These are phyloP conservation scores for Phalloptychus januarius DNA, from an alignment of 2,797 vertebrate species.

Conservation along the genomic window DNA sequence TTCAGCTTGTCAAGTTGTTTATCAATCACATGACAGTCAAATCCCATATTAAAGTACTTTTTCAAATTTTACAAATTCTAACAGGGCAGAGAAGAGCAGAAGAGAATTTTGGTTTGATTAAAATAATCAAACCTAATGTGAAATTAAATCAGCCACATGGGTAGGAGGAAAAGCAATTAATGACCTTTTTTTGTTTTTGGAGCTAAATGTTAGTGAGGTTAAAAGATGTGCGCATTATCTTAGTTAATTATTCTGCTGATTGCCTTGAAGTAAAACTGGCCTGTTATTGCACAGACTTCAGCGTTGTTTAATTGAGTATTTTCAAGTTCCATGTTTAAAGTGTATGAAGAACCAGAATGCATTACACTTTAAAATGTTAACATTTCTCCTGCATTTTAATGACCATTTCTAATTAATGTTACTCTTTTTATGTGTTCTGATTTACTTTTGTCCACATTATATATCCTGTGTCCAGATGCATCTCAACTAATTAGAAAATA, in stretches of 20 bases:
- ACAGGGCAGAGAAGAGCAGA: not conserved
- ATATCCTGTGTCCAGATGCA: not conserved
- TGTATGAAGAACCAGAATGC: not conserved
- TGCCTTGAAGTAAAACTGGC: constrained; percentile 30
- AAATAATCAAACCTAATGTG: constrained; percentile 49
- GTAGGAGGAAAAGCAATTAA: constrained; percentile 54
- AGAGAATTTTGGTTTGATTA: constrained; percentile 29
- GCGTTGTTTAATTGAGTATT: not conserved
- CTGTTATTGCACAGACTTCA: constrained; percentile 14
- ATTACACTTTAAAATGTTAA: not conserved
- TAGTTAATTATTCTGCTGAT: constrained; percentile 41
- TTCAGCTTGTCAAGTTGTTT: not conserved
- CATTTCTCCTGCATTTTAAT: not conserved
- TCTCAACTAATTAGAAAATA: not conserved
- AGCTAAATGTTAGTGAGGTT: constrained; percentile 42
- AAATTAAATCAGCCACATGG: constrained; percentile 51
- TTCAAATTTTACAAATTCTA: constrained; percentile 4
- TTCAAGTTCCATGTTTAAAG: not conserved
- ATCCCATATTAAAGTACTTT: not conserved
- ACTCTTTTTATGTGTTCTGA: not conserved
- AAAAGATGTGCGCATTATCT: constrained; percentile 37
- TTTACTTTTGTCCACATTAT: not conserved
- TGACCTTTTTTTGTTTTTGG: constrained; percentile 53
- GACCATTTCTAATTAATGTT: not conserved
- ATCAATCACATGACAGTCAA: constrained; percentile 15